Evolutionary conservation across 2,888 invertebrate genomes (phyloP).

Genomic region (Parnassius mnemosyne): DNA sequence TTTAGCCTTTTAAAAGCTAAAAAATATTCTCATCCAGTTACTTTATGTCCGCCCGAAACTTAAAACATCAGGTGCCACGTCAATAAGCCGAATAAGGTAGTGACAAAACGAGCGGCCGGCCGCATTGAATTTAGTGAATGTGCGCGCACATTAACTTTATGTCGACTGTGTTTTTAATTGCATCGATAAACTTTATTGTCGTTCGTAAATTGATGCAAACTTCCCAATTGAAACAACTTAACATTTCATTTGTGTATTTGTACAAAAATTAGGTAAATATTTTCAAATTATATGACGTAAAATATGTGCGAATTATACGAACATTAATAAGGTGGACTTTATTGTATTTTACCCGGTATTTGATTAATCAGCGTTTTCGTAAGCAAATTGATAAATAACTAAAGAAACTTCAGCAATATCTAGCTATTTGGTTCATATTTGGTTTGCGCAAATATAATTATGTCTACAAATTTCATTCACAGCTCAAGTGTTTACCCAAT

Average conservation of each 20-base stretch:
- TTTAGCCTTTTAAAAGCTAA: too few species aligned
- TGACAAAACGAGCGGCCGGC: slow-evolving; percentile 21
- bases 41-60: slow-evolving; percentile 16
- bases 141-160: slow-evolving; percentile 14
- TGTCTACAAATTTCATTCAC: too few species aligned
- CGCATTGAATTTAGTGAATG: slow-evolving; percentile 13
- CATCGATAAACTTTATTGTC: slow-evolving; percentile 18
- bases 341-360: not conserved
- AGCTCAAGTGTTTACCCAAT: too few species aligned
- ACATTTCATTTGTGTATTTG: slow-evolving; percentile 4
- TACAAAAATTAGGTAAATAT: slow-evolving; percentile 14
- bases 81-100: slow-evolving; percentile 28
- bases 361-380: too few species aligned
- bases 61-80: slow-evolving; percentile 24
- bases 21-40: slow-evolving; percentile 11
- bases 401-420: too few species aligned
- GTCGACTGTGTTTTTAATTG: slow-evolving; percentile 23
- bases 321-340: not conserved
- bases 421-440: too few species aligned
- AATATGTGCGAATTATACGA: not conserved
- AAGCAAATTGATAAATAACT: too few species aligned
- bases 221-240: slow-evolving; percentile 12
- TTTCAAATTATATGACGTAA: not conserved
- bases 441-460: too few species aligned
- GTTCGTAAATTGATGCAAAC: slow-evolving; percentile 1